Evolutionary conservation across 2,113 vertebrate genomes (phyloP).

Genomic region (Mellivora capensis): DNA sequence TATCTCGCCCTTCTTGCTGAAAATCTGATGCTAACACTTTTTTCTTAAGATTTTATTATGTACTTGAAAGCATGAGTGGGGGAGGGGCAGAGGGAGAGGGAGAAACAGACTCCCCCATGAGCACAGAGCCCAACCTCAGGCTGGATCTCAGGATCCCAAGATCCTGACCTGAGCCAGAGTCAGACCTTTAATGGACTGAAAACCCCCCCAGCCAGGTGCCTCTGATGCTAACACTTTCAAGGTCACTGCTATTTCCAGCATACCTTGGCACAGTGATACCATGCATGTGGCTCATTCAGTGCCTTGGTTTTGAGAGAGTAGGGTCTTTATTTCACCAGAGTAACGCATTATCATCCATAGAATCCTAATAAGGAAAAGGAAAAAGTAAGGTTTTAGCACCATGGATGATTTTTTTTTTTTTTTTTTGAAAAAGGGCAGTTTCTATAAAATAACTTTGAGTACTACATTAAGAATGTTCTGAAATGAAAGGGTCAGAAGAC

Average conservation of each 20-base stretch:
- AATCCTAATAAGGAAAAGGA: neutral
- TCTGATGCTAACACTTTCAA: neutral
- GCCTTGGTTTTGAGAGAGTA: neutral
- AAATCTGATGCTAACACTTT: neutral
- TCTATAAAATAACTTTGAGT: slow-evolving; percentile 5
- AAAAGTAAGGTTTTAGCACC: neutral
- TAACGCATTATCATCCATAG: neutral
- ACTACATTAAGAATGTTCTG: neutral
- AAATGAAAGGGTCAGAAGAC: slow-evolving; percentile 1
- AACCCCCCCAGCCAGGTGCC: neutral
- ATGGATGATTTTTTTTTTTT: neutral
- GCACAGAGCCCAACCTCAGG: neutral
- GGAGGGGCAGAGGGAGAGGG: neutral
- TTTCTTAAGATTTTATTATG: neutral
- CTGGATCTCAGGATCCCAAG: neutral
- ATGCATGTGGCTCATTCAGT: neutral
- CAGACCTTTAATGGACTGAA: neutral
- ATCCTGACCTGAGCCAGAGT: neutral
- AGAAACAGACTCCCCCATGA: neutral
- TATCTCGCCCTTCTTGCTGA: neutral
- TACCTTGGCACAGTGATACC: neutral
- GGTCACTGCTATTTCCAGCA: no score
- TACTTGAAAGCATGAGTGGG: neutral
- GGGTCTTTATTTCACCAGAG: neutral
- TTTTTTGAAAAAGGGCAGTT: neutral